A percentile compares a stretch with the other conserved stretches of the same genome.
Evolutionary conservation across 2,113 vertebrate species (phyloP).

Genomic region (Chrysochloris asiatica): DNA sequence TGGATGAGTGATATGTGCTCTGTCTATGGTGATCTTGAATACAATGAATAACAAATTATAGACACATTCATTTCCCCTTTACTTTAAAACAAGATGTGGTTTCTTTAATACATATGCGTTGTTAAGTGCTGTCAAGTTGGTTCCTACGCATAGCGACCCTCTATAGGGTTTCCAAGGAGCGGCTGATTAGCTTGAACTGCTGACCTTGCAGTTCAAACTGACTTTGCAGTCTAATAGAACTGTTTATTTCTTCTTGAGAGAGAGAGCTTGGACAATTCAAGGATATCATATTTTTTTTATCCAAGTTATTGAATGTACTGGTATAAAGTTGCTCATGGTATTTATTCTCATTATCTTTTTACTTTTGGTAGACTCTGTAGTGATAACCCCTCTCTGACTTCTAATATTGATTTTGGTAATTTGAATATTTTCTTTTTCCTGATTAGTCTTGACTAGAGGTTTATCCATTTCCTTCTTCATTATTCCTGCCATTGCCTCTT

Average conservation of each 20-base stretch:
- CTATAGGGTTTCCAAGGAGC: no score
- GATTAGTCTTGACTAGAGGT: not conserved
- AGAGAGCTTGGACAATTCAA: not conserved
- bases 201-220: no score
- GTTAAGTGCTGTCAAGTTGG: no score
- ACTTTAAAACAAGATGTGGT: not conserved
- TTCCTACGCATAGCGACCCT: no score
- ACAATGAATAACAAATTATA: not conserved
- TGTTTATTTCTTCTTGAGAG: not conserved
- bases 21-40: not conserved
- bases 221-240: not conserved
- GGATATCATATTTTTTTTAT: not conserved
- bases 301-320: not conserved
- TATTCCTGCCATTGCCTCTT: not conserved
- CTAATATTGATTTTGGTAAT: not conserved
- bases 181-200: no score
- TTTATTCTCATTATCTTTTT: not conserved
- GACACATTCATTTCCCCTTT: not conserved
- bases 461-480: not conserved
- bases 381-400: not conserved
- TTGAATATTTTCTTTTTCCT: not conserved
- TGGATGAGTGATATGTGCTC: not conserved
- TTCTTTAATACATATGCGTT: slow-evolving; percentile 33
- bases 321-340: not conserved
- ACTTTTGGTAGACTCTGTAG: not conserved